Conservation (phyloP, 2,113 vertebrate genomes). For the Fulmarus glacialis region DNA sequence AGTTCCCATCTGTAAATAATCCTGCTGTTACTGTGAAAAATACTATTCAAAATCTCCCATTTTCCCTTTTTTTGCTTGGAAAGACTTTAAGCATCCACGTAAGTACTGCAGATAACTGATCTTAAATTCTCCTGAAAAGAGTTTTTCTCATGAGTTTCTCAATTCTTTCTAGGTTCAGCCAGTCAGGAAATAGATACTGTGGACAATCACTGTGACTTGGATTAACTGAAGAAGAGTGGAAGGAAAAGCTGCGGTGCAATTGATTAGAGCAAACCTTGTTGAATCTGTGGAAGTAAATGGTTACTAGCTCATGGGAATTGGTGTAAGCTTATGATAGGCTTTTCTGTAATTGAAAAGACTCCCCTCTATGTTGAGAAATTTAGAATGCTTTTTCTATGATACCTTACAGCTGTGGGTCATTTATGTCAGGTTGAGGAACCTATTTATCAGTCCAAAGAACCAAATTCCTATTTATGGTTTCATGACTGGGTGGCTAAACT, state of each 20-base stretch:
- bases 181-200: not conserved
- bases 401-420: not conserved
- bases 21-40: not conserved
- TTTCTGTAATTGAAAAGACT: not conserved
- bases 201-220: not conserved
- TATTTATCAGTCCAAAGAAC: not conserved
- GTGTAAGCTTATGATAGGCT: not conserved
- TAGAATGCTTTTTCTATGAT: not conserved
- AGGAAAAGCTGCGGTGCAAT: not conserved
- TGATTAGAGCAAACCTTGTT: not conserved
- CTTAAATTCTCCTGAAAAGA: not conserved
- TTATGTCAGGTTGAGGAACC: rapidly evolving
- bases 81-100: not conserved
- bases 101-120: not conserved
- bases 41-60: not conserved
- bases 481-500: not conserved
- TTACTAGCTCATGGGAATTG: not conserved
- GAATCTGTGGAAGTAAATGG: not conserved
- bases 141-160: not conserved
- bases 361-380: not conserved
- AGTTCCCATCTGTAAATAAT: not conserved
- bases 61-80: not conserved
- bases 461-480: not conserved
- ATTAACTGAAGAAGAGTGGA: not conserved
- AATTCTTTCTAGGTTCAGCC: not conserved